Base-by-base conservation (phyloP, 2,888 invertebrate genomes). In the Cactoblastis cactorum region DNA sequence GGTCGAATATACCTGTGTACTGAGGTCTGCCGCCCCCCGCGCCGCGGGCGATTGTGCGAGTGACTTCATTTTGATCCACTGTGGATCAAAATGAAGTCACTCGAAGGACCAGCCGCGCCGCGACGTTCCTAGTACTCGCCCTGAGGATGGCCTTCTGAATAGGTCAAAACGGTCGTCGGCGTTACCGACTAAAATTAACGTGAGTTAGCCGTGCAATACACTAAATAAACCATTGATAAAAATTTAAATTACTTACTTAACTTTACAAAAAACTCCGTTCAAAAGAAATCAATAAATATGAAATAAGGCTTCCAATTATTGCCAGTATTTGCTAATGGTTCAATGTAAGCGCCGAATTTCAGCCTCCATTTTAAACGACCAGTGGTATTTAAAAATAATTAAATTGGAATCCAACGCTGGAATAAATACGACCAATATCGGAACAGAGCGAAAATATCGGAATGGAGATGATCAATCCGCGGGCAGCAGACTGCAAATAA, bases 371-470 rank as follows among this genome's bases (percentile, higher is more conserved):
- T 43, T 2, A 43, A 43, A 11, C 43, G 9, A 6, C 15, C 2
- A 32, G 43, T 4, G 15, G 43, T 17, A 43, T 43, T 43, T 28
- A 32, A 43, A 28, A 43, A 28, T 43, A 28, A 43, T 43, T 43
- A 32, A 43, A 12, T 46, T 19, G 19, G 8, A 35, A 46, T 11
- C 46, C 14, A 22, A 19, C 18, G 14, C 22, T 12, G 18, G 5
- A 33, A 45, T 14, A 22, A 35, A 46, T 46, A 22, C 28, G 28
- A 15, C 17, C 43, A 34, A 34, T 35, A 34, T 35, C 34, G 46
- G 19, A 28, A 14, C 22, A 19, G n/a, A 15, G 43, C 15, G 28
- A 14, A 19, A 45, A 46, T 19, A 19, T 46, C 35, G 18, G 33
- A 9, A 19, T 33, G 33, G 33, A 14, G 9, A 28, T 28, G 28